These are phyloP conservation scores for Orthosia gracilis DNA, from an alignment of 2,888 invertebrate species.

Conservation along the genomic window DNA sequence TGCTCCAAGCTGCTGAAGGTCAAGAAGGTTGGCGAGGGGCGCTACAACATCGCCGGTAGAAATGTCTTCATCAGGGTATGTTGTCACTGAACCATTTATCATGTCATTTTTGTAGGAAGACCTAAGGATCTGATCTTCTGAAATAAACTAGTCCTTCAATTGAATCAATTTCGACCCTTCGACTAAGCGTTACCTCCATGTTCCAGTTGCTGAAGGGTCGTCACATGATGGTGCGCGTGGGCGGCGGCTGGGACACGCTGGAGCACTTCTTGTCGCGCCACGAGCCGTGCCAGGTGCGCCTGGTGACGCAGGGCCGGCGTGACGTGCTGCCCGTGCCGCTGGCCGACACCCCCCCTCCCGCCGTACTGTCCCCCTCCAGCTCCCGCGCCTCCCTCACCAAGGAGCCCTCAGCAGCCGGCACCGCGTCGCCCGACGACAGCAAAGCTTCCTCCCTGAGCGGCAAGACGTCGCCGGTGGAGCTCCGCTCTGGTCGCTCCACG, in stretches of 20 bases:
- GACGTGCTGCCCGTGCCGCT: conserved; percentile 79
- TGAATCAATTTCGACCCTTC: background rate
- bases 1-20: conserved; percentile 94
- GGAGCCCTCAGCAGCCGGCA: conserved; percentile 72
- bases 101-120: background rate
- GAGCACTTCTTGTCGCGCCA: conserved; percentile 97
- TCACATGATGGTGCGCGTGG: conserved; percentile 99
- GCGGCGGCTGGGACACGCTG: conserved; percentile 98
- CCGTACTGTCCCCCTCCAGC: conserved; percentile 58
- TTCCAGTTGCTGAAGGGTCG: conserved; percentile 95
- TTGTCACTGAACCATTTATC: background rate
- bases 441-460: conserved; percentile 81
- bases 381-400: conserved; percentile 73
- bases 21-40: conserved; percentile 96
- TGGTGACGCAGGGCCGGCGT: conserved; percentile 86
- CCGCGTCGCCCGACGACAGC: conserved; percentile 78
- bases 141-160: background rate
- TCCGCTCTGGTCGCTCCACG: conserved; percentile 68
- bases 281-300: conserved; percentile 95
- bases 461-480: conserved; percentile 75
- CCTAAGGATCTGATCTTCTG: no score
- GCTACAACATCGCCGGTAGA: conserved; percentile 96
- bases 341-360: conserved; percentile 14
- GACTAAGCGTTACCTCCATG: background rate
- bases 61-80: conserved; percentile 97